These are phyloP conservation scores for Caligus rogercresseyi DNA, from an alignment of 1,140 invertebrate species.

Conservation along the genomic window DNA sequence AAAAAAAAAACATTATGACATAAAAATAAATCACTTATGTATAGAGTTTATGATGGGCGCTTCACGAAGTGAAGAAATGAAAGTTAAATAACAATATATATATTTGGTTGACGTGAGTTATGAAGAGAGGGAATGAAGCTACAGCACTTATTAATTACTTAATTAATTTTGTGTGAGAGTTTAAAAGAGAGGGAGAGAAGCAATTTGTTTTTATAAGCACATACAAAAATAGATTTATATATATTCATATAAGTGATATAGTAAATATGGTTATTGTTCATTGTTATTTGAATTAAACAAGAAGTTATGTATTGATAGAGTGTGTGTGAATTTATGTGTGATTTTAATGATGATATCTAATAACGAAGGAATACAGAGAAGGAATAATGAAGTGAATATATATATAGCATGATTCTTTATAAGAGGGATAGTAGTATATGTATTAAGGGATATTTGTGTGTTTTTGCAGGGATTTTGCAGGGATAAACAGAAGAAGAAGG, in stretches of 20 bases:
- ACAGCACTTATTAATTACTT: background rate
- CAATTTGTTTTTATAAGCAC: too few relatives aligned
- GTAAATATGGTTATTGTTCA: too few relatives aligned
- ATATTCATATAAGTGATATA: background rate
- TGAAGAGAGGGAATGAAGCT: background rate
- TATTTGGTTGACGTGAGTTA: background rate
- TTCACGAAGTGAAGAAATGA: too few relatives aligned
- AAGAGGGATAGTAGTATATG: too few relatives aligned
- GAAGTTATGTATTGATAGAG: background rate
- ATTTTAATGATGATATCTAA: background rate
- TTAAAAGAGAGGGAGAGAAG: background rate
- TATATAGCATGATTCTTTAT: background rate
- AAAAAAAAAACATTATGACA: too few relatives aligned
- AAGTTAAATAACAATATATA: too few relatives aligned
- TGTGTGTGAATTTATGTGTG: too few relatives aligned
- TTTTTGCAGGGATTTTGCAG: background rate
- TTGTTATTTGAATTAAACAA: too few relatives aligned
- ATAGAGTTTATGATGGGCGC: too few relatives aligned
- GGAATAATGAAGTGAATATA: background rate
- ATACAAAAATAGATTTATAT: background rate
- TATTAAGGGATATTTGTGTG: background rate
- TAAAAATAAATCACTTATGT: too few relatives aligned
- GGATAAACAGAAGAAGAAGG: background rate
- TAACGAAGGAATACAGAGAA: background rate
- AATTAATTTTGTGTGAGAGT: background rate